These are phyloP conservation scores for Poecilia gillii DNA, from an alignment of 2,797 vertebrate species.

Conservation along the genomic window DNA sequence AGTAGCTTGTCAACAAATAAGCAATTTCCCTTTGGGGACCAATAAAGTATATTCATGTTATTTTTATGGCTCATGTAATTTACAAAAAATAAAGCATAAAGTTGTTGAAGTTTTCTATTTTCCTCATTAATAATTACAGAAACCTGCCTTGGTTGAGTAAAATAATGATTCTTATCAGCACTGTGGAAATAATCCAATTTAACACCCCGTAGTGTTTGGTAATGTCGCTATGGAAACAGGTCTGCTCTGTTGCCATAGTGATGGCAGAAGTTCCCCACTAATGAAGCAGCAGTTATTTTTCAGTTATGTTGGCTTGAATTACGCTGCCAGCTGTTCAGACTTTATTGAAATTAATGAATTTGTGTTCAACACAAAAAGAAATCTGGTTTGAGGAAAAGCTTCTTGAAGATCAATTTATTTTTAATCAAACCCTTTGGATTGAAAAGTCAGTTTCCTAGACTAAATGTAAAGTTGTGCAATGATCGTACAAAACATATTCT, in stretches of 20 bases:
- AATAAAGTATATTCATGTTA: neutral
- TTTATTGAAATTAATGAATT: neutral
- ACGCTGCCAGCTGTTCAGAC: neutral
- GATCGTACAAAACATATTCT: too few relatives aligned
- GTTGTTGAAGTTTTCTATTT: neutral
- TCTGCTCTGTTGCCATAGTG: constrained; percentile 30
- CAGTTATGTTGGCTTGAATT: neutral
- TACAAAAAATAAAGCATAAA: neutral
- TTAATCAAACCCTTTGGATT: neutral
- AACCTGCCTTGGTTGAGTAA: neutral
- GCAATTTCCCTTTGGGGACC: too few relatives aligned
- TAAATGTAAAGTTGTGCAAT: too few relatives aligned
- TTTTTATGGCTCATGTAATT: neutral
- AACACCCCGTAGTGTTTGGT: neutral
- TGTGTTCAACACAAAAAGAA: neutral
- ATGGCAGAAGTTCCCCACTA: constrained; percentile 7
- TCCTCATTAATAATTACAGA: neutral
- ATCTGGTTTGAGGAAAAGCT: neutral
- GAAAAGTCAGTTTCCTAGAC: too few relatives aligned
- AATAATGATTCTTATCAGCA: neutral
- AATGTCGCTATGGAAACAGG: constrained; percentile 33
- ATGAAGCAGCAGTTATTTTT: constrained; percentile 4
- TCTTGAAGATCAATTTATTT: neutral
- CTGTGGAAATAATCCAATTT: neutral
- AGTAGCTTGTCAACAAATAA: too few relatives aligned